Evolutionary conservation across 2,888 invertebrate species (phyloP).

Genomic region (Steromphala cineraria): DNA sequence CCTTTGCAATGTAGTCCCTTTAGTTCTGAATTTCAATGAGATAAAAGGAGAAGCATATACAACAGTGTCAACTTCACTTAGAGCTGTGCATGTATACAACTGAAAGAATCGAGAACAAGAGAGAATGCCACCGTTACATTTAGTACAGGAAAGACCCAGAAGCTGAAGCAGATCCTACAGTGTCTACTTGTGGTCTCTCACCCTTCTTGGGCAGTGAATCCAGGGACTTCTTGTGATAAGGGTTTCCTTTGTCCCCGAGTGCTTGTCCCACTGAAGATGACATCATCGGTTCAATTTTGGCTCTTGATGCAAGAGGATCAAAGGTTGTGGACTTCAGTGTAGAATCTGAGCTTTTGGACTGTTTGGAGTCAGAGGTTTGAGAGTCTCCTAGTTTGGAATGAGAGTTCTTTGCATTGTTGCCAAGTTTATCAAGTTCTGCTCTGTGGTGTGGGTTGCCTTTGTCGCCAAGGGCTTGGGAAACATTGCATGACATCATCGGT

Average conservation of each 20-base stretch:
- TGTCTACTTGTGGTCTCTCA: background rate
- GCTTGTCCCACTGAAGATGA: background rate
- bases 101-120: too few relatives aligned
- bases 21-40: too few relatives aligned
- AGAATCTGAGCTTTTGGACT: background rate
- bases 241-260: conserved; percentile 22
- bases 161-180: too few relatives aligned
- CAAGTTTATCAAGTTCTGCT: background rate
- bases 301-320: background rate
- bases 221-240: conserved; percentile 7
- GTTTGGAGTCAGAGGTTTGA: too few relatives aligned
- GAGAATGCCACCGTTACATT: too few relatives aligned
- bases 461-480: background rate
- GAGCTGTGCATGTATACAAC: too few relatives aligned
- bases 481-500: background rate
- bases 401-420: background rate
- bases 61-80: too few relatives aligned
- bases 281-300: background rate
- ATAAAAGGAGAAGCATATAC: too few relatives aligned
- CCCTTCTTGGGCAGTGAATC: background rate
- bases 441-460: conserved; percentile 9
- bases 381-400: background rate
- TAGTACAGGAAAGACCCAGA: too few relatives aligned
- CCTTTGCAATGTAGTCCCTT: too few relatives aligned
- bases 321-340: background rate